Evolutionary conservation across 1,140 invertebrate genomes (phyloP).

Genomic region (Meloidogyne chitwoodi): DNA sequence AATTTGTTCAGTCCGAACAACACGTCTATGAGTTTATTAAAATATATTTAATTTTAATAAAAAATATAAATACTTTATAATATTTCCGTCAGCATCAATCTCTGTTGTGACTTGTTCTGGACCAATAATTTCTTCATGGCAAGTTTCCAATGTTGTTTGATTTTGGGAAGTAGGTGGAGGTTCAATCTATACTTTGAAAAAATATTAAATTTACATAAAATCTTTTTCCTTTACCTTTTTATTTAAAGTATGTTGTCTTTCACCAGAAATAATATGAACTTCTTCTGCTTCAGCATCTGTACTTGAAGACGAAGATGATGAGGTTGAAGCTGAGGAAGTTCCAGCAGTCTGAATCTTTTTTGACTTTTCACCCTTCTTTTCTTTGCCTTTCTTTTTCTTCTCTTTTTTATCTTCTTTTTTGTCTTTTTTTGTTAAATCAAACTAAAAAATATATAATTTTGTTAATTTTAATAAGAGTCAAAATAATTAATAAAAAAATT

Average conservation of each 20-base stretch:
- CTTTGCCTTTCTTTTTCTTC: conserved; percentile 24
- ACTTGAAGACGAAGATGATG: conserved; percentile 23
- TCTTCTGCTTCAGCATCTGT: conserved; percentile 30
- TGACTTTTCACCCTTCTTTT: conserved; percentile 13
- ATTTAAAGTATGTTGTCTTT: conserved; percentile 1
- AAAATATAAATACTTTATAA: conserved; percentile 44
- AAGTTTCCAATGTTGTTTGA: conserved; percentile 51
- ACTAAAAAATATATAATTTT: conserved; percentile 22
- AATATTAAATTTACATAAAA: no score
- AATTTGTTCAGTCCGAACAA: conserved; percentile 57
- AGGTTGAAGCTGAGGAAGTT: background rate
- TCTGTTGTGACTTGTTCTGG: conserved; percentile 52
- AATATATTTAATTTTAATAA: background rate
- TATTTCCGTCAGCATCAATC: conserved; percentile 52
- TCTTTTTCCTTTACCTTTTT: background rate
- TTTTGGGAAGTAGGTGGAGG: background rate
- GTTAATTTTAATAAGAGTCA: conserved; percentile 1
- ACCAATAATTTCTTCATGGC: conserved; percentile 48
- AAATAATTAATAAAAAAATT: conserved; percentile 23
- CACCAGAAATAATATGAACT: conserved; percentile 13
- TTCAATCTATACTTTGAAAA: background rate
- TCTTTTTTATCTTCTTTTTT: conserved; percentile 39
- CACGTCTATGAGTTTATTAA: conserved; percentile 34
- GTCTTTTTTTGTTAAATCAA: conserved; percentile 34
- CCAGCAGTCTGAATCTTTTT: conserved; percentile 26